Base-by-base conservation (phyloP, 2,888 invertebrate species). In the Cremastobaeus sp. region DNA sequence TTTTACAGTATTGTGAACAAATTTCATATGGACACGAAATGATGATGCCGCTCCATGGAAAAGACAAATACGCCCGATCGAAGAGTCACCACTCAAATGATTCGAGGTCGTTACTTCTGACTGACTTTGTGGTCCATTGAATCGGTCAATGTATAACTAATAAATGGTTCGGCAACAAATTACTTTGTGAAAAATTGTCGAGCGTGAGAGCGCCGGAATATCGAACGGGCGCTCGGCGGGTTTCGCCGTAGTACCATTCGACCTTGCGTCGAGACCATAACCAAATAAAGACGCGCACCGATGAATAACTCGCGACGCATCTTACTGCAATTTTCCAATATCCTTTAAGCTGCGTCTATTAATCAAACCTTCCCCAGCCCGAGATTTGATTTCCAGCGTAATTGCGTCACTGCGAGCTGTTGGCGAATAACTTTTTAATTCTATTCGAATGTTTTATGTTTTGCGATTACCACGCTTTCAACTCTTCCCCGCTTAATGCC, bases 271-370 rank as follows among this genome's bases (percentile, higher is more conserved):
- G 8, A 30, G 11, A 32, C 45, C 18, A 30, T 41, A 57, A 25
- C 47, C 47, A 65, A 48, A 66, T 66, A 57, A 54, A 55, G 32
- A 20, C 55, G 45, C 25, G 37, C 2, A 47, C 32, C 11, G 5
- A 65, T 47, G 55, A 65, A 66, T 57, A 57, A 66, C 66, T 47
- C 47, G 65, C 57, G 66, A 57, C 66, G 32, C 57, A 57, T 66
- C 48, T 66, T 66, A 57, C 48, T 39, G 57, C 59, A 59, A 68
- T 68, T 59, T 57, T 68, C 59, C 52, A 59, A 11, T 25, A 15
- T n/a, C 41, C 9, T 50, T 59, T 59, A 68, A 57, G 25, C 35
- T 28, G 34, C 21, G 21, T 59, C 68, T 68, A 68, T 68, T 68
- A 57, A 68, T 68, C 68, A 57, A 59, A 68, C 12, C 28, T 32